Evolutionary conservation across 1,140 invertebrate genomes (phyloP), one percentile per base, ranked within the genome.

Genomic region (Dreissena rostriformis): DNA sequence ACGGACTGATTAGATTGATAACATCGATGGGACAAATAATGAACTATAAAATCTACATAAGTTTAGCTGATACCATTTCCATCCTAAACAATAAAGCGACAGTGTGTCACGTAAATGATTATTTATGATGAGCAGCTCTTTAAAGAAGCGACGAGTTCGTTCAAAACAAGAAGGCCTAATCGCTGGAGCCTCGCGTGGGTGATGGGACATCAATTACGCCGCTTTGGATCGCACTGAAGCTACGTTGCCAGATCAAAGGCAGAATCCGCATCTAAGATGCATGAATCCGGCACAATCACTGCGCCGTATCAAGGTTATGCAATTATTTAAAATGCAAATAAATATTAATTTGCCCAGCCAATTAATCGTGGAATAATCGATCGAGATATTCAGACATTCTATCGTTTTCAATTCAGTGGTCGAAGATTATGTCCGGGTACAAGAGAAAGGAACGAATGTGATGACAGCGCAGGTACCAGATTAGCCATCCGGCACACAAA

Each of bases 1-100:
- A 66, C 22, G 15, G n/a, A 51, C 75, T 82, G 80, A 82, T 82
- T 82, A 82, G 29, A 55, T 72, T 49, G 80, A 82, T 82, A 82
- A 57, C 39, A 82, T 82, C 80, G 57, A 26, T 19, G 26, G 55
- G 39, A 68, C 80, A 74, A 74, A 74, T 75, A 82, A 82, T 82
- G 74, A 82, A 82, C 80, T 82, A 82, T 82, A 82, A 82, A 82
- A 82, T 82, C 80, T 82, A 82, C 80, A 82, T 82, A 82, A 75
- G 80, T 75, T 82, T 71, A 68, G 52, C 72, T 73, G 80, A 82
- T 82, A 72, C 72, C 19, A 52, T 57, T 49, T 74, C 71, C 17
- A 22, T 22, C 11, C 52, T 61, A 39, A 65, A 82, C 70, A 75
- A 82, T 82, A 74, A 82, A 82, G 70, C 19, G 75, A 51, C 53